Conservation (phyloP, 2,797 vertebrate species). For the Mustela erminea region DNA sequence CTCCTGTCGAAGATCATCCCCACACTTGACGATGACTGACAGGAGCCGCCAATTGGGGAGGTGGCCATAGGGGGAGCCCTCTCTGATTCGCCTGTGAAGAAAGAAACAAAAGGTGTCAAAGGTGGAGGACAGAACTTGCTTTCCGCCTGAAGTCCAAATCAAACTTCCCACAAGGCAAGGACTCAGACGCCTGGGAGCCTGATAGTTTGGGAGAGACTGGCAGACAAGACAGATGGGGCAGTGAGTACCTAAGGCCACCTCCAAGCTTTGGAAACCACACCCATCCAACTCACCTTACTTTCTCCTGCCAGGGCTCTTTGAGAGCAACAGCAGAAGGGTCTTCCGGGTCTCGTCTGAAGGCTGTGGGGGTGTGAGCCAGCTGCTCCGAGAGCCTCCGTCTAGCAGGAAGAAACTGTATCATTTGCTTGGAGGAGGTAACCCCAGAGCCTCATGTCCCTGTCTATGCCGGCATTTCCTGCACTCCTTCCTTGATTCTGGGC, state of each 20-base stretch:
- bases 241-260: background rate
- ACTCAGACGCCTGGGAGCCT: background rate
- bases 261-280: background rate
- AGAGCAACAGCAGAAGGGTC: slow-evolving; percentile 97
- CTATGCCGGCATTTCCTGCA: background rate
- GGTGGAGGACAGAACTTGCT: background rate
- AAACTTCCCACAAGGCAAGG: background rate
- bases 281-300: slow-evolving; percentile 91
- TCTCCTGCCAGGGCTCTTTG: slow-evolving; percentile 99
- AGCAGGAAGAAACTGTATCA: slow-evolving; percentile 24
- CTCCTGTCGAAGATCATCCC: slow-evolving; percentile 97
- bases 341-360: slow-evolving; percentile 96
- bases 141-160: background rate
- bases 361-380: slow-evolving; percentile 95
- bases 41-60: slow-evolving; percentile 95
- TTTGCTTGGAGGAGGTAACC: background rate
- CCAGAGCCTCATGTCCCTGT: background rate
- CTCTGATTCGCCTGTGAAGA: slow-evolving; percentile 93
- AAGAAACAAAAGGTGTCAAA: background rate
- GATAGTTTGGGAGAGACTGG: background rate
- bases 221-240: background rate
- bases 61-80: slow-evolving; percentile 96
- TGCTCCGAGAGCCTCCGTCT: slow-evolving; percentile 97
- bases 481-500: background rate
- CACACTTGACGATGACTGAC: slow-evolving; percentile 98